phyloP scores from a whole-genome alignment of 2,797 vertebrate species.

The Coregonus ussuriensis region DNA sequence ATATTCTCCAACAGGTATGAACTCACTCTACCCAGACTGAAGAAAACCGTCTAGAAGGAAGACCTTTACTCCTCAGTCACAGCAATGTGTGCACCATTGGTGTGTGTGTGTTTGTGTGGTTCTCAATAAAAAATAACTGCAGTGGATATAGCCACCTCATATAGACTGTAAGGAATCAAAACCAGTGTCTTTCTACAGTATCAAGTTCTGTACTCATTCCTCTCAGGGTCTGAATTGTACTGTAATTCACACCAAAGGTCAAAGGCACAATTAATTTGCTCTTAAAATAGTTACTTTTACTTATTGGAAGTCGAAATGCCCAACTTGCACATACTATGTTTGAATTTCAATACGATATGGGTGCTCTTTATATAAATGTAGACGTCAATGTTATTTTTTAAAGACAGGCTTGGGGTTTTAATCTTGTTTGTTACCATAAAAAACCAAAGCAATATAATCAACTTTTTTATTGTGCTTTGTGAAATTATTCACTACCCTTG shows the following conservation, averaged over 20 bases:
- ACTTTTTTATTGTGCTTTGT: not conserved
- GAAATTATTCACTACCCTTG: not conserved
- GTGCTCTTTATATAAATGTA: not conserved
- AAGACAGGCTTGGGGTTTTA: not conserved
- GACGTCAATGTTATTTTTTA: not conserved
- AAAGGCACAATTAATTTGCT: not conserved
- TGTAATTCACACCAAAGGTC: not conserved
- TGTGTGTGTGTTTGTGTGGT: not conserved
- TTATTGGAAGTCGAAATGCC: not conserved
- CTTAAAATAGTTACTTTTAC: not conserved
- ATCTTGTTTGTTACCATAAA: not conserved
- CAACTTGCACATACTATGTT: not conserved
- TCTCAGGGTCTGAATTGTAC: not conserved
- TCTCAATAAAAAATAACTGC: not conserved
- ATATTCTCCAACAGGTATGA: slow-evolving; percentile 65
- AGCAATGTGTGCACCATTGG: not conserved
- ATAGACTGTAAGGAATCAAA: not conserved
- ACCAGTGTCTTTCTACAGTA: not conserved
- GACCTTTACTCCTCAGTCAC: slow-evolving; percentile 3
- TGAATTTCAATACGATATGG: not conserved
- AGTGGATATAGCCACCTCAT: not conserved
- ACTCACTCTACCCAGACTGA: slow-evolving; percentile 72
- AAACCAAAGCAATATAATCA: not conserved
- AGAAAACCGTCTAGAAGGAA: slow-evolving; percentile 48
- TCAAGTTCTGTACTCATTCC: not conserved